Percentiles rank a stretch among this genome's conserved stretches.
Evolutionary conservation across 1,140 invertebrate species (phyloP).

Genomic region (Melitaea cinxia): DNA sequence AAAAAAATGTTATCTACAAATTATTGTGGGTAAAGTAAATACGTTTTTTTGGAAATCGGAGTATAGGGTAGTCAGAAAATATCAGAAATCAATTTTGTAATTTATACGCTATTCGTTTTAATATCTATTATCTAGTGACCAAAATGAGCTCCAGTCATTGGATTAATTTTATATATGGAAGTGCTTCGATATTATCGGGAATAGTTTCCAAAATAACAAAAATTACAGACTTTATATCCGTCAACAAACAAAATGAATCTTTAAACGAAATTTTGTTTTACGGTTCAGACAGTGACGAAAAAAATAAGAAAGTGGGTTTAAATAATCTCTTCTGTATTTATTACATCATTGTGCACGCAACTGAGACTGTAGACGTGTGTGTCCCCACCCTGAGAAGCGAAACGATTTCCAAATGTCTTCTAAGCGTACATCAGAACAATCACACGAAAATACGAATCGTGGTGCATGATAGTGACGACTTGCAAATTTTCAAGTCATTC

Average conservation of each 20-base stretch:
- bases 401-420: conserved; percentile 54
- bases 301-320: conserved; percentile 47
- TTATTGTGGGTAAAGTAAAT: no score
- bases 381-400: conserved; percentile 56
- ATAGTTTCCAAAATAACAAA: conserved; percentile 33
- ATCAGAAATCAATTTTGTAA: neutral
- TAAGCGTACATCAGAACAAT: conserved; percentile 49
- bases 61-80: neutral
- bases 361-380: conserved; percentile 53
- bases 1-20: no score
- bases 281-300: conserved; percentile 46
- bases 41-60: no score
- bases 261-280: conserved; percentile 68
- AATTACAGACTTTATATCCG: conserved; percentile 1
- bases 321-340: conserved; percentile 62
- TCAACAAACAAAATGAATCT: conserved; percentile 29
- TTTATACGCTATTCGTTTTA: neutral
- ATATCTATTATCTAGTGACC: neutral
- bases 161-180: conserved; percentile 39
- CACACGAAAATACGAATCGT: conserved; percentile 51
- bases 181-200: conserved; percentile 33
- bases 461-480: conserved; percentile 47
- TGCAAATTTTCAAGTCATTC: conserved; percentile 39
- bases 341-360: conserved; percentile 54
- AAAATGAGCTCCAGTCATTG: conserved; percentile 40